A percentile compares a stretch with the other conserved stretches of the same genome.
Conservation (phyloP, 1,140 invertebrate genomes). For the Magallana ariakensis region DNA sequence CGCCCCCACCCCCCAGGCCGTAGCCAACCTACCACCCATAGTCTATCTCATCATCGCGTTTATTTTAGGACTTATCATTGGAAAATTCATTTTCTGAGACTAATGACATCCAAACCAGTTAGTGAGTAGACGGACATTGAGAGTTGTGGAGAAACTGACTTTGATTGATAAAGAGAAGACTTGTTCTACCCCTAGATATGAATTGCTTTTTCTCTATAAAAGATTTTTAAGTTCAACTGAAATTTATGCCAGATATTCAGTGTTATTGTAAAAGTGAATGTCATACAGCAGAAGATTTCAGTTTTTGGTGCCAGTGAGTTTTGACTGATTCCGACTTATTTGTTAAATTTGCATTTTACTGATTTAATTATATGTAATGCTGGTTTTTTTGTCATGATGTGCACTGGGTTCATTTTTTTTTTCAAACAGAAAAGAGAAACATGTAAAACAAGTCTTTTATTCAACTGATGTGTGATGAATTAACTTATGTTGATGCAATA, state of each 20-base stretch:
- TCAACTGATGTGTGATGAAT: slow-evolving; percentile 17
- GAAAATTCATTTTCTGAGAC: slow-evolving; percentile 80
- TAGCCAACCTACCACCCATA: slow-evolving; percentile 74
- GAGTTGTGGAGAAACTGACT: neutral
- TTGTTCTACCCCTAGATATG: neutral
- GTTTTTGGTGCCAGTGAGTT: no score
- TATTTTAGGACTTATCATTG: slow-evolving; percentile 80
- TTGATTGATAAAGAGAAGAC: neutral
- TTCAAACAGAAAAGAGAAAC: neutral
- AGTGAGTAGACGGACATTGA: neutral
- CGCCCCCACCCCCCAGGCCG: slow-evolving; percentile 31
- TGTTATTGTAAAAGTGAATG: no score
- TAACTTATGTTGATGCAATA: slow-evolving; percentile 20
- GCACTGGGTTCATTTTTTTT: neutral
- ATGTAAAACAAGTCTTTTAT: neutral
- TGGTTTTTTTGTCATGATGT: neutral
- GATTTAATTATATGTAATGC: neutral
- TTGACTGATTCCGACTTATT: no score
- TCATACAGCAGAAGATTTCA: no score
- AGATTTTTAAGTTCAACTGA: neutral
- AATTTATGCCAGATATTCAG: neutral
- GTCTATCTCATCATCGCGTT: slow-evolving; percentile 79
- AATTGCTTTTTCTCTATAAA: neutral
- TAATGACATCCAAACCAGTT: neutral
- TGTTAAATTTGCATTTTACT: neutral